A percentile compares a stretch with the other conserved stretches of the same genome.
phyloP scores from a whole-genome alignment of 2,888 invertebrate genomes.

The Harmothoe impar region DNA sequence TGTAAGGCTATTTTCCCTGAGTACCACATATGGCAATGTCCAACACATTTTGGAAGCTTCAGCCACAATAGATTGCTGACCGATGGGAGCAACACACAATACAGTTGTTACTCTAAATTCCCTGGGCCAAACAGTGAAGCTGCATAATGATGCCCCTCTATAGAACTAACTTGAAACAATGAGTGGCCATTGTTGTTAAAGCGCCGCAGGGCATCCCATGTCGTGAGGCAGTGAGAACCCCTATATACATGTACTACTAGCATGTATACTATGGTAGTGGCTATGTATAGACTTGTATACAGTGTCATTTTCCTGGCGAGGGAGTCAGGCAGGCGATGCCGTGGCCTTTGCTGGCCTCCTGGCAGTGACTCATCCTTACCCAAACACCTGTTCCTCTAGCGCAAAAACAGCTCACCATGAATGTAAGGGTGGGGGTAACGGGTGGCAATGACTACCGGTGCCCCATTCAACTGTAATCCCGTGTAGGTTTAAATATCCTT shows the following conservation, averaged over 20 bases:
- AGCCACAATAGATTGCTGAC: no score
- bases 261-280: no score
- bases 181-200: background rate
- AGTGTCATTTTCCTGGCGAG: background rate
- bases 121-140: no score
- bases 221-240: background rate
- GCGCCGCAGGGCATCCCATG: background rate
- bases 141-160: background rate
- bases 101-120: no score
- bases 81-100: no score
- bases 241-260: background rate
- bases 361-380: constrained; percentile 12
- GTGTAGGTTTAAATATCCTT: no score
- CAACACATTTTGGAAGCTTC: no score
- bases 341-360: background rate
- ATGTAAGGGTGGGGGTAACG: background rate
- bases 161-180: background rate
- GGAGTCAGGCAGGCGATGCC: background rate
- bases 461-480: background rate
- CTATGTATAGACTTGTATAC: no score
- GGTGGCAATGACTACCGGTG: constrained; percentile 2
- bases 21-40: no score
- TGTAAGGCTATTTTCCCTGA: no score
- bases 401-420: background rate
- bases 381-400: constrained; percentile 5